phyloP scores from a whole-genome alignment of 2,888 invertebrate genomes.

The Charanyca ferruginea region DNA sequence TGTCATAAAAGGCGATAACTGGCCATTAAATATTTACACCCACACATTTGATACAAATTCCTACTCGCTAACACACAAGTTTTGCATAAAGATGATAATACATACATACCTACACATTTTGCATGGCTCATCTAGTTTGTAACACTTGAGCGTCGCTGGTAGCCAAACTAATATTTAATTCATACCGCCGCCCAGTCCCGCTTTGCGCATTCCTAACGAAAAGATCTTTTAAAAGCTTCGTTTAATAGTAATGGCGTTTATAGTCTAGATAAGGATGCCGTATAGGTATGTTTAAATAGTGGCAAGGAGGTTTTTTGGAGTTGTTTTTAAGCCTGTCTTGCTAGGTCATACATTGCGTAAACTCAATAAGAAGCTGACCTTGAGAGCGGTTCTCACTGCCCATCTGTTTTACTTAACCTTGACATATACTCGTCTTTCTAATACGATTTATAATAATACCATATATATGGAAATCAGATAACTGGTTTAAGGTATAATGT shows the following conservation, averaged over 20 bases:
- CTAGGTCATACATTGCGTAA: constrained; percentile 22
- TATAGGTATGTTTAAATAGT: neutral
- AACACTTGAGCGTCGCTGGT: neutral
- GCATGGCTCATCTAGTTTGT: constrained; percentile 21
- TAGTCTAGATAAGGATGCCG: neutral
- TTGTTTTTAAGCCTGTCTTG: too few species aligned
- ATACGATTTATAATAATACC: constrained; percentile 29
- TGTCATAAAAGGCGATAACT: too few species aligned
- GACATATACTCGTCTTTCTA: constrained; percentile 58
- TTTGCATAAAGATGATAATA: neutral
- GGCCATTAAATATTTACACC: neutral
- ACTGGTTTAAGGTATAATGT: constrained; percentile 60
- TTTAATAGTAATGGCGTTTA: constrained; percentile 30
- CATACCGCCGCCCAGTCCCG: constrained; percentile 36
- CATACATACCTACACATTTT: neutral
- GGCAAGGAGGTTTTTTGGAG: too few species aligned
- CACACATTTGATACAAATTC: constrained; percentile 11
- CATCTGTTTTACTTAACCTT: constrained; percentile 62
- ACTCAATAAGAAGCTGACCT: constrained; percentile 49
- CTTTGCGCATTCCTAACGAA: constrained; percentile 49
- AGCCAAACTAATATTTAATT: constrained; percentile 43
- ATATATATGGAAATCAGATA: constrained; percentile 47
- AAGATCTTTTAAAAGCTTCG: constrained; percentile 46
- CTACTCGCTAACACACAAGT: neutral
- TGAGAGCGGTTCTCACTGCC: constrained; percentile 36